Evolutionary conservation across 2,113 vertebrate genomes (phyloP).

Genomic region (Hiodon tergisus): DNA sequence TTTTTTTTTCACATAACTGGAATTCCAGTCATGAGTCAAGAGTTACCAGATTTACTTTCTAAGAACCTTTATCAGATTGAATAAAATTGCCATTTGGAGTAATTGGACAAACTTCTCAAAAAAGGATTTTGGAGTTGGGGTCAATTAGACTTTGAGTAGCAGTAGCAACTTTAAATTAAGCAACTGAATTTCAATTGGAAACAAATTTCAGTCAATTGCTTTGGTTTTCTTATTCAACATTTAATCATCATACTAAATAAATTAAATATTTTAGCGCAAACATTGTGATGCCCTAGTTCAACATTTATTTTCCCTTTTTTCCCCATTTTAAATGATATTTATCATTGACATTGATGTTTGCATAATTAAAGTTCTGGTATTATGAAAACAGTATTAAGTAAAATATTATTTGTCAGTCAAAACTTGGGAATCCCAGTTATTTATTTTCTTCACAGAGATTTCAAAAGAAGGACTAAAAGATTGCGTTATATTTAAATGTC

Average conservation of each 20-base stretch:
- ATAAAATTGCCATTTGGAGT: slow-evolving; percentile 75
- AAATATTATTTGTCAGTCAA: too few relatives aligned
- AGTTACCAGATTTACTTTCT: slow-evolving; percentile 79
- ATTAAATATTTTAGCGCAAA: background rate
- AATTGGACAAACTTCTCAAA: slow-evolving; percentile 73
- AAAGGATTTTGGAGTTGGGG: slow-evolving; percentile 68
- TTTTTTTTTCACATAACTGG: slow-evolving; percentile 49
- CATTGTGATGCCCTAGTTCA: background rate
- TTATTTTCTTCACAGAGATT: too few relatives aligned
- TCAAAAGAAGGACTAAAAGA: too few relatives aligned
- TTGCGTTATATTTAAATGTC: too few relatives aligned
- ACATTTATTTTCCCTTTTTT: background rate
- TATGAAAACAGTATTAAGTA: too few relatives aligned
- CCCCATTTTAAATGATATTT: too few relatives aligned
- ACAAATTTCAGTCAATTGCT: background rate
- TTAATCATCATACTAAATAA: background rate
- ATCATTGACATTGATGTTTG: too few relatives aligned
- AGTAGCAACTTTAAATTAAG: slow-evolving; percentile 24
- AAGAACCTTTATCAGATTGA: slow-evolving; percentile 79
- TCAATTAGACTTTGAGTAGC: slow-evolving; percentile 61
- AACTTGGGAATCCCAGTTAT: too few relatives aligned
- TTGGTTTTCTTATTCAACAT: background rate
- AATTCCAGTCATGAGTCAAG: slow-evolving; percentile 81
- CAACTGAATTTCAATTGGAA: slow-evolving; percentile 11
- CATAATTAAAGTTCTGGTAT: too few relatives aligned